Evolutionary conservation across 1,140 invertebrate genomes (phyloP).

Genomic region (Apis laboriosa): DNA sequence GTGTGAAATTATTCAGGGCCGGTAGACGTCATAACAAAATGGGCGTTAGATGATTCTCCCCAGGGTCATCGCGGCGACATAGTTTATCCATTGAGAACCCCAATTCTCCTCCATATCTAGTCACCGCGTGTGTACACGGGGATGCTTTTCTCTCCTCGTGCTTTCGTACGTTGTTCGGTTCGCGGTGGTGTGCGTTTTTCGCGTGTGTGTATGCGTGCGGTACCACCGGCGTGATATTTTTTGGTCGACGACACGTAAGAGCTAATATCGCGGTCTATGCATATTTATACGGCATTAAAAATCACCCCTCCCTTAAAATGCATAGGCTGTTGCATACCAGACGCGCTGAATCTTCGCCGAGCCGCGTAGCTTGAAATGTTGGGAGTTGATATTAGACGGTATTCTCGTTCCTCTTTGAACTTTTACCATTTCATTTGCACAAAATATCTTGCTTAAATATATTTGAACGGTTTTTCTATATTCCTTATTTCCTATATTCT

Average conservation of each 20-base stretch:
- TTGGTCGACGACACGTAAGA: conserved; percentile 74
- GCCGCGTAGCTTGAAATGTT: conserved; percentile 41
- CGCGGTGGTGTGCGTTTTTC: neutral
- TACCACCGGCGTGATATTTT: conserved; percentile 74
- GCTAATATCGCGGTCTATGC: conserved; percentile 80
- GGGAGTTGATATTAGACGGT: neutral
- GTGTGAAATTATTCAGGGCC: conserved; percentile 70
- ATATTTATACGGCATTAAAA: conserved; percentile 82
- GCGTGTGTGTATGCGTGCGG: conserved; percentile 16
- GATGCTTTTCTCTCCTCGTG: conserved; percentile 55
- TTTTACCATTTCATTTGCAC: conserved; percentile 37
- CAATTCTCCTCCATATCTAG: conserved; percentile 57
- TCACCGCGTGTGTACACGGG: conserved; percentile 55
- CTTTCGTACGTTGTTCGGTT: conserved; percentile 28
- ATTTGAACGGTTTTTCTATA: too few species aligned
- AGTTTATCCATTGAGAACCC: conserved; percentile 80
- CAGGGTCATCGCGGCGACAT: conserved; percentile 76
- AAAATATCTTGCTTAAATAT: neutral
- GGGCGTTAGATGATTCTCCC: conserved; percentile 80
- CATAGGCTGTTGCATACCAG: conserved; percentile 74
- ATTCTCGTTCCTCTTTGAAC: conserved; percentile 29
- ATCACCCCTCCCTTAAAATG: conserved; percentile 79
- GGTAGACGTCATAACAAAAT: conserved; percentile 78
- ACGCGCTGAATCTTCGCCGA: conserved; percentile 63
- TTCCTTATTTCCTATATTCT: too few species aligned